Conservation (phyloP, 2,113 vertebrate genomes). For the Turdus rufiventris region DNA sequence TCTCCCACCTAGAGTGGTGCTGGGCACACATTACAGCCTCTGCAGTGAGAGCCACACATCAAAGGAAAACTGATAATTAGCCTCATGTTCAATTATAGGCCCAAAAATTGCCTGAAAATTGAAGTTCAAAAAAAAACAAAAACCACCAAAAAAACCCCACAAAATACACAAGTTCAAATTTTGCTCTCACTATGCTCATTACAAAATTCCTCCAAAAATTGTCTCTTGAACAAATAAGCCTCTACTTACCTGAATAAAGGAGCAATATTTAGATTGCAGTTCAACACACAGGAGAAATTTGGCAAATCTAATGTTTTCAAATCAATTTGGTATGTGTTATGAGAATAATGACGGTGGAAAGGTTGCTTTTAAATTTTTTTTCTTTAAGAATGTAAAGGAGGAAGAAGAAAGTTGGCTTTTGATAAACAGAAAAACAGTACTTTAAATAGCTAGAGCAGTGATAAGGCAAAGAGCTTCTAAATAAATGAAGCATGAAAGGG, state of each 20-base stretch:
- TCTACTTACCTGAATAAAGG: background rate
- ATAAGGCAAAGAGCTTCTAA: constrained; percentile 23
- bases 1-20: rapidly evolving
- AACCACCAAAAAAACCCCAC: background rate
- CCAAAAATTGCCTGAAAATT: background rate
- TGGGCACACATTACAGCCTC: background rate
- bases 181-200: background rate
- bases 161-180: background rate
- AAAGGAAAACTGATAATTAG: background rate
- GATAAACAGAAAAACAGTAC: background rate
- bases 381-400: background rate
- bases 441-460: constrained; percentile 2
- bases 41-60: background rate
- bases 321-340: constrained; percentile 2
- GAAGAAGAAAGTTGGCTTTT: background rate
- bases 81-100: background rate
- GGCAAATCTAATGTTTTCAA: constrained; percentile 15
- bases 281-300: background rate
- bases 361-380: background rate
- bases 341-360: constrained; percentile 19
- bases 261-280: background rate
- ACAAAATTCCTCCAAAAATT: background rate
- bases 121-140: background rate
- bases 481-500: background rate
- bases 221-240: background rate